phyloP scores from a whole-genome alignment of 92 coral and sea anemone genomes.

The Umimayanthus chanpuru region DNA sequence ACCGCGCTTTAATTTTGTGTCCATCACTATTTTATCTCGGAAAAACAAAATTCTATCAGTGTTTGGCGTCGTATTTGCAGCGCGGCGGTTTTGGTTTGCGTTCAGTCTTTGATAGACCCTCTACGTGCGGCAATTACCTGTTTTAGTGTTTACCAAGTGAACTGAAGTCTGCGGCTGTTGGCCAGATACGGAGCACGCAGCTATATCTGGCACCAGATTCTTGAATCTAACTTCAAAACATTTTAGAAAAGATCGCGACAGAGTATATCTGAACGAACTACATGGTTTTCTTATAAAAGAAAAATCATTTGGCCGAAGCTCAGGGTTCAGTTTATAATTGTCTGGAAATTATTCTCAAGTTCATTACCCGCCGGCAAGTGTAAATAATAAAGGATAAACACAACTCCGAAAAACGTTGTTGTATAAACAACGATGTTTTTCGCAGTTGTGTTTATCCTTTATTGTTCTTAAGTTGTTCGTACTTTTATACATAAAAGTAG shows the following conservation, averaged over 20 bases:
- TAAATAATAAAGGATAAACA: no score
- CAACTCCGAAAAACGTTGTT: no score
- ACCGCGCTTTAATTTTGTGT: conserved; percentile 34
- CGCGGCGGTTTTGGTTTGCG: neutral
- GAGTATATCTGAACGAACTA: neutral
- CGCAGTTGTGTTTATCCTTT: no score
- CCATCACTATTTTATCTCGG: conserved; percentile 17
- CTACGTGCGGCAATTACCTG: neutral
- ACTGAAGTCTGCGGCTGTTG: neutral
- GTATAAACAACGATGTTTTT: no score
- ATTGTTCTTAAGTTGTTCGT: no score
- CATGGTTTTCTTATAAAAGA: neutral
- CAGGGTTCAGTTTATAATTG: no score
- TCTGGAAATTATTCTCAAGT: no score
- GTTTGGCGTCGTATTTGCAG: neutral
- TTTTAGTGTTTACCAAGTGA: neutral
- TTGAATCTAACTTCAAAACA: neutral
- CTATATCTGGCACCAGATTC: neutral
- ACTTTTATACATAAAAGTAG: no score
- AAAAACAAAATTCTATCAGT: conserved; percentile 1
- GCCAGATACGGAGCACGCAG: neutral
- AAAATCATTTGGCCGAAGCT: neutral
- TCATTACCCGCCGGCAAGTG: no score
- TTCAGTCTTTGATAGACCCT: neutral
- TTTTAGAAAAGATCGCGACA: neutral